Conservation (phyloP, 2,113 vertebrate species). For the Pteronura brasiliensis region DNA sequence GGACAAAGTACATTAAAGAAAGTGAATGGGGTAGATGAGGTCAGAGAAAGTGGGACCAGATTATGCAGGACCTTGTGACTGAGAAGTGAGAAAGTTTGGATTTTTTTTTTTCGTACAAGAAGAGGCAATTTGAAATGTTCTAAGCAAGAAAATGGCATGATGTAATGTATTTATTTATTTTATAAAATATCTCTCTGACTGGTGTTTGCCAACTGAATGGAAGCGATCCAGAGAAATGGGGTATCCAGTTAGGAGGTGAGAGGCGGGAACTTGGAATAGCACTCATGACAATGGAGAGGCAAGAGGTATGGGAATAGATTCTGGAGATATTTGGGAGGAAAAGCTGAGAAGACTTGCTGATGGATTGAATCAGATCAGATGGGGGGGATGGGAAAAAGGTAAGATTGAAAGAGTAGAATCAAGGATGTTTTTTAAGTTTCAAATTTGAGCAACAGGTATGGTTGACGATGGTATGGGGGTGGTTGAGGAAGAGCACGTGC, state of each 20-base stretch:
- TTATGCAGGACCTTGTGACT: neutral
- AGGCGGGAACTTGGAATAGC: neutral
- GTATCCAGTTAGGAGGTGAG: neutral
- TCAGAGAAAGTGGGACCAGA: neutral
- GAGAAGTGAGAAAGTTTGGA: neutral
- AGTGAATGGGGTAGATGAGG: neutral
- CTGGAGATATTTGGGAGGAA: neutral
- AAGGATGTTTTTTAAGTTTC: neutral
- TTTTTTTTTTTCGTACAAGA: neutral
- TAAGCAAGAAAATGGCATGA: neutral
- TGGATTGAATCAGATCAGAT: neutral
- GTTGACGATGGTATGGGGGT: neutral
- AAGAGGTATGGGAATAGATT: neutral
- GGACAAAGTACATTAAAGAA: neutral
- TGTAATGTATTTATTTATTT: neutral
- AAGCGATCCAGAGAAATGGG: neutral
- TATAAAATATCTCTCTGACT: neutral
- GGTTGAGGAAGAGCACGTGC: neutral
- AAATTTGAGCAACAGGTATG: neutral
- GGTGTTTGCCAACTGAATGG: neutral
- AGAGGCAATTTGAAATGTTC: neutral
- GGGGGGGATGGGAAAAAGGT: neutral
- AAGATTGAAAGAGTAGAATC: neutral
- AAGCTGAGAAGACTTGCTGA: neutral
- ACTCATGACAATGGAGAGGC: neutral